Base-by-base conservation (phyloP, 2,797 vertebrate species). In the Ambastaia sidthimunki region DNA sequence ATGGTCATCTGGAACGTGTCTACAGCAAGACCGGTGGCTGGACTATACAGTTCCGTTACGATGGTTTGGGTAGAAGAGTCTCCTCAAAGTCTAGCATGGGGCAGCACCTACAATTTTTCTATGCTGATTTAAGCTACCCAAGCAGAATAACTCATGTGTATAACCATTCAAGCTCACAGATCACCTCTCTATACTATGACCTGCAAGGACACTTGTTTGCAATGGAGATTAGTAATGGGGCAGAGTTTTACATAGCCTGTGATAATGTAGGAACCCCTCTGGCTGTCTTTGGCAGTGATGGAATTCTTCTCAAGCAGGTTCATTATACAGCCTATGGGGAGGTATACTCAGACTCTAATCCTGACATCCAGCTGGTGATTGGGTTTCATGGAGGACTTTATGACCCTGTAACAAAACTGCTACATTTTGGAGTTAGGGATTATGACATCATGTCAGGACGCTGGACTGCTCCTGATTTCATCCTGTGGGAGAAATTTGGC, bases 321-420 rank as follows among this genome's bases (percentile, higher is more conserved):
- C 98, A 99, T 71, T 98, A 99, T 87, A 99, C 98, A 0, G 98
- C 98, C 0, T 99, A 98, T 0, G 98, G 98, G 0, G 98, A 99
- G 84, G 94, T 99, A 85, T 99, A 99, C 89, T 96, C 98, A 0
- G 98, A 99, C 89, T 99, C 98, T 6, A 99, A 98, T 86, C 95
- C 96, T 59, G 97, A 99, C 86, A 98, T 99, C 78, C 97, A 98
- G 86, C 90, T 99, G 34, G 94, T 99, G 41, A 95, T 99, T 0
- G 98, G 98, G n/a, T 99, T 99, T 89, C 97, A 99, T 0, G 97
- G 98, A 50, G 98, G 98, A 68, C 91, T 99, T 12, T 99, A 99
- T 0, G 98, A 99, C 84, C 95, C 97, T 1, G 91, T 99, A 82
- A 99, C 98, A 59, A 98, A 98, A 84, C 90, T 99, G 80, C 94